Percentiles rank a stretch among this genome's conserved stretches.
These are phyloP conservation scores for Phytoseiulus persimilis DNA, from an alignment of 2,888 invertebrate genomes.

Conservation along the genomic window DNA sequence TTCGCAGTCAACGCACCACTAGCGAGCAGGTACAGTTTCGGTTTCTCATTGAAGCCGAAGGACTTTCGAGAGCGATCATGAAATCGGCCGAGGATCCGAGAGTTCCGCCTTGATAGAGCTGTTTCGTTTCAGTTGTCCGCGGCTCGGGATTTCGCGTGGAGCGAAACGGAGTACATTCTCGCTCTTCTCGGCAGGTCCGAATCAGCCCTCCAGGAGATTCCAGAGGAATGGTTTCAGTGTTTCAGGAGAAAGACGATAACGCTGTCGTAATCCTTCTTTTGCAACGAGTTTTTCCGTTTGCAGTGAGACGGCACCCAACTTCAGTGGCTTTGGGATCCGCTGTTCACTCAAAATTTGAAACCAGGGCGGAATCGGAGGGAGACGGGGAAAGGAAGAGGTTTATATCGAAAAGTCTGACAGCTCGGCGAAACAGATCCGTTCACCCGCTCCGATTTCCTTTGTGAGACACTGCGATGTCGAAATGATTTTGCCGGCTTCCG, in stretches of 20 bases:
- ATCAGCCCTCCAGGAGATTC: neutral
- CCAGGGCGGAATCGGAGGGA: neutral
- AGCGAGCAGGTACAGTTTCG: neutral
- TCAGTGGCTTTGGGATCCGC: neutral
- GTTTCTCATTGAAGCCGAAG: neutral
- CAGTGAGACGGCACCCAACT: neutral
- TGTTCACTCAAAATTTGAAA: neutral
- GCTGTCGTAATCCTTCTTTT: neutral
- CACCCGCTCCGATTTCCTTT: neutral
- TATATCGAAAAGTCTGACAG: neutral
- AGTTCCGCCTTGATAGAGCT: too few relatives aligned
- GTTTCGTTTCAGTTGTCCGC: too few relatives aligned
- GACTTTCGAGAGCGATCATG: neutral
- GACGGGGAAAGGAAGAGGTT: neutral
- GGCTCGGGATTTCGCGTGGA: too few relatives aligned
- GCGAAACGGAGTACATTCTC: too few relatives aligned
- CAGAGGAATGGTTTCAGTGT: neutral
- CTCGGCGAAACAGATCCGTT: neutral
- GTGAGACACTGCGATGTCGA: neutral
- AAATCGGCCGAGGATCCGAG: too few relatives aligned
- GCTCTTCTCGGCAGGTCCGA: too few relatives aligned
- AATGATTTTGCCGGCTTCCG: neutral
- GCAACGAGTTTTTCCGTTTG: neutral
- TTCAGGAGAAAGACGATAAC: neutral
- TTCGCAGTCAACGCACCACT: too few relatives aligned